Base-by-base conservation (phyloP, 1,140 invertebrate species). In the Chymomyza costata region DNA sequence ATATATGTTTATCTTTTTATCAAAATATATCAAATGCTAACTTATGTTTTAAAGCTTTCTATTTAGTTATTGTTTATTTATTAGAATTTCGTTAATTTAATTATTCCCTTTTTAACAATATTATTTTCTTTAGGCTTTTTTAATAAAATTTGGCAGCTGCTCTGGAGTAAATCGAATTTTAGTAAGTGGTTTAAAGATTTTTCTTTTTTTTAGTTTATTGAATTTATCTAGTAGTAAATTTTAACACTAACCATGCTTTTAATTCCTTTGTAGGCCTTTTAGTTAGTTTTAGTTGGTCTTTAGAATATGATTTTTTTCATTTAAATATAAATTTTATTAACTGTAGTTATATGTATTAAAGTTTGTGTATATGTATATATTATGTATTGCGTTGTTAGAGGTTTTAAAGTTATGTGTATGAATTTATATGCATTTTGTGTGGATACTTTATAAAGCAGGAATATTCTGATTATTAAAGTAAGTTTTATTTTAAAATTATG, bases 21-120 rank as follows among this genome's bases (percentile, higher is more conserved):
- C 71, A 76, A 76, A 76, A 76, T 78, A 76, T 76, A 76, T 78
- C 51, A 78, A 78, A 59, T 71, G 66, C 62, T 76, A 76, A 71
- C 73, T 76, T 76, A 78, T 78, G 40, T 66, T 71, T 76, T 76
- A 76, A 76, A 76, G 71, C 71, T 76, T 76, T 76, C 58, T 76
- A 78, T 78, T 78, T 76, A 78, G 71, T 78, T 76, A 64, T 66
- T 78, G 73, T 65, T 51, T 61, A 57, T n/a, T n/a, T 55, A 55
- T 66, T 78, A 78, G 55, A 65, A 69, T 51, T 74, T 40, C 64
- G 45, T 70, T 48, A 49, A 63, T 50, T 51, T 54, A 39, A 19
- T 46, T 25, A 32, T 32, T 18, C 14, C 13, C 32, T n/a, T 30
- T 32, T 53, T 40, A 35, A 47, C 30, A 62, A 53, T n/a, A n/a